Evolutionary conservation across 2,797 vertebrate genomes (phyloP), one percentile per base, ranked within the genome.

Genomic region (Trematomus bernacchii): DNA sequence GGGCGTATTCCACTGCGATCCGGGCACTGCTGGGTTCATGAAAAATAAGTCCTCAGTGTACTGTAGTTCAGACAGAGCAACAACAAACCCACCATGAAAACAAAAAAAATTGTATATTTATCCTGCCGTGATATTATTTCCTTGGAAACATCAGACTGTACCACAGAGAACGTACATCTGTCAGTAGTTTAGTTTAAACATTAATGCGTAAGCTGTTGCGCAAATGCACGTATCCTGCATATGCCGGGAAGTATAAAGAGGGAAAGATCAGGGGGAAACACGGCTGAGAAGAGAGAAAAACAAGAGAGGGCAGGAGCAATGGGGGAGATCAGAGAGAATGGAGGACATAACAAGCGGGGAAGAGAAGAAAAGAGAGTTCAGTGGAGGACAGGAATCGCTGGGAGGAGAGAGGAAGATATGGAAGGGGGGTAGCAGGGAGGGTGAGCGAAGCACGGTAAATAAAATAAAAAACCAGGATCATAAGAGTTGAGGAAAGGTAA

Each of bases 291-390:
- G 53, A 73, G 50, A 78, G 74, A 89, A 9, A 4, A 37, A 89
- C 77, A 84, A 78, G 23, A 46, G 73, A 82, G 76, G 66, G 70
- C 69, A 77, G 68, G 83, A 76, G 76, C 73, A 84, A 72, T 61
- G 54, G 7, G 52, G 61, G 65, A 83, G 83, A 90, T 86, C 84
- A 83, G 79, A 86, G 66, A 55, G 77, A 84, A 77, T 2, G 72
- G 42, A 76, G 75, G 80, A 87, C 83, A 85, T 76, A 85, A 88
- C 81, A 83, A 87, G 77, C 44, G 42, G 64, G 10, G 7, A 77
- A 21, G 70, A 77, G 62, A 71, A 80, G 81, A 74, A 83, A 85
- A 74, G 62, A 55, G 71, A 75, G 83, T 85, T 83, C 77, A 71
- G 42, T 21, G 43, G 46, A 77, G 72, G 74, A 80, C 50, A 67